Evolutionary conservation across 2,113 vertebrate species (phyloP).

Genomic region (Terrapene triunguis): DNA sequence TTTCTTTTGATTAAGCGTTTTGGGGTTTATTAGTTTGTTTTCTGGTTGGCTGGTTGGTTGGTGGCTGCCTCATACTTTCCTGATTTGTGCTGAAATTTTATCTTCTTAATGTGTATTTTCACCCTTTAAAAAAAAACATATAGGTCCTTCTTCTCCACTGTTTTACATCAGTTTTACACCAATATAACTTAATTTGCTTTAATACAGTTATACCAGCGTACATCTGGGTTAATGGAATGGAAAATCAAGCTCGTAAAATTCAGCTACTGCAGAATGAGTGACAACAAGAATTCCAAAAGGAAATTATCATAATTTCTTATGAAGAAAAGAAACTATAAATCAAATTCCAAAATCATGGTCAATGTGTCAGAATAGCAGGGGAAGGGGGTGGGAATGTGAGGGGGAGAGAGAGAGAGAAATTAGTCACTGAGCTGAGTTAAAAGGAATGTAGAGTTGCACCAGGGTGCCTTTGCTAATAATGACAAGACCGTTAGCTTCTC

Average conservation of each 20-base stretch:
- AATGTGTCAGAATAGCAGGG: not conserved
- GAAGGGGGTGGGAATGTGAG: accelerated
- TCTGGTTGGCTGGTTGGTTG: not conserved
- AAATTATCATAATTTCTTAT: not conserved
- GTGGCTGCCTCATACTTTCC: not conserved
- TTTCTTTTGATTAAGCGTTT: constrained; percentile 6
- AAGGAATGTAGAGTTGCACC: constrained; percentile 6
- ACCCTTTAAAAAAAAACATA: not conserved
- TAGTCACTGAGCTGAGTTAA: not conserved
- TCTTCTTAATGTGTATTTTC: not conserved
- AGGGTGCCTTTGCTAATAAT: constrained; percentile 71
- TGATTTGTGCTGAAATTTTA: not conserved
- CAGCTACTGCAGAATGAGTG: not conserved
- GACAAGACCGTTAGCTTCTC: constrained; percentile 63
- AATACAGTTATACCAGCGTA: not conserved
- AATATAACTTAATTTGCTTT: not conserved
- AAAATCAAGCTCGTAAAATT: not conserved
- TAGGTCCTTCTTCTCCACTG: not conserved
- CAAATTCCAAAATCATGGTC: not conserved
- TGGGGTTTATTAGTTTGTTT: constrained; percentile 9
- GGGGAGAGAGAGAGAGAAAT: not conserved
- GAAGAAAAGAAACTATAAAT: not conserved
- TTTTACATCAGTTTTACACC: not conserved
- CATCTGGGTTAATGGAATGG: not conserved
- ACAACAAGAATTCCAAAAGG: not conserved